These are phyloP conservation scores for Malurus cyaneus DNA, from an alignment of 2,113 vertebrate genomes.

Conservation along the genomic window DNA sequence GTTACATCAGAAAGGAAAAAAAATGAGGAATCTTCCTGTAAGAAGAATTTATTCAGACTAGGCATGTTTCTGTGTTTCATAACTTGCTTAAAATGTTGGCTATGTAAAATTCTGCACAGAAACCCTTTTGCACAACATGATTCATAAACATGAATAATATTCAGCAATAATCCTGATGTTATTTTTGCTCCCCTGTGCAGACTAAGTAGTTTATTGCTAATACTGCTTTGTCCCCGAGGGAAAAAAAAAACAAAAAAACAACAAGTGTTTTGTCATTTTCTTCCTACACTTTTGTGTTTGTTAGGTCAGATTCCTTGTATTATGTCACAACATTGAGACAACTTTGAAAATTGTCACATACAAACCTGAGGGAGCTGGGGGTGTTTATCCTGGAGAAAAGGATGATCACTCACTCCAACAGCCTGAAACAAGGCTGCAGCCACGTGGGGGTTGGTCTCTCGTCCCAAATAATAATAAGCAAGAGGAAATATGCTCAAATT, in stretches of 20 bases:
- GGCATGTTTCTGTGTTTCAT: background rate
- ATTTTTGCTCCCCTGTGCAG: background rate
- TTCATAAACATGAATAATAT: background rate
- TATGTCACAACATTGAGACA: background rate
- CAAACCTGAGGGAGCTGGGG: background rate
- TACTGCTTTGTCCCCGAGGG: background rate
- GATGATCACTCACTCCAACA: background rate
- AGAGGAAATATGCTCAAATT: background rate
- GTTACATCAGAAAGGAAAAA: background rate
- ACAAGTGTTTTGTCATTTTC: background rate
- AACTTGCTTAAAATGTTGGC: background rate
- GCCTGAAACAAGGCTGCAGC: background rate
- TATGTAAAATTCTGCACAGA: background rate
- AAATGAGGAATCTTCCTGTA: background rate
- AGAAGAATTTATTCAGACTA: background rate
- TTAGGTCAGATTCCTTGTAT: background rate
- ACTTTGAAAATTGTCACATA: background rate
- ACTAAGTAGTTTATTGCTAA: background rate
- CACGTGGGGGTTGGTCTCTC: background rate
- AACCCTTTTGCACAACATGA: background rate
- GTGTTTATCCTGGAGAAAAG: background rate
- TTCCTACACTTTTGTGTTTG: background rate
- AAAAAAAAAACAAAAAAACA: background rate
- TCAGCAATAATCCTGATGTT: background rate
- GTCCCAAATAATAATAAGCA: background rate